Evolutionary conservation across 2,888 invertebrate genomes (phyloP), one percentile per base, ranked within the genome.

Genomic region (Ceramica pisi): DNA sequence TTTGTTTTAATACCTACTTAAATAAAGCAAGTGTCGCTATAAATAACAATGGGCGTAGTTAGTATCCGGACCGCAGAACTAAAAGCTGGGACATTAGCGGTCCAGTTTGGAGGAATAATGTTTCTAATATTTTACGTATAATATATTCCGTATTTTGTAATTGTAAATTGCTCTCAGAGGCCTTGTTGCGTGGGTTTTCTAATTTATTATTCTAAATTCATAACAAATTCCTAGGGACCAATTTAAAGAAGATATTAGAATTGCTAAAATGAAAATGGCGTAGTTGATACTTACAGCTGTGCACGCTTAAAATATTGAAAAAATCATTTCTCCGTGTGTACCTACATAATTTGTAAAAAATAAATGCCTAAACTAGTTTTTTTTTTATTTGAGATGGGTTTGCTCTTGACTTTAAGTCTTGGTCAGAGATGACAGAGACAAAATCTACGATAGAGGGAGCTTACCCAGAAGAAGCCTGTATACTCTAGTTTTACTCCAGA

Each of bases 101-200:
- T 73, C 41, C 48, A 73, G 61, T 79, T 62, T 10, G 16, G 35
- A 53, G 38, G 16, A 66, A 62, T 76, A 66, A 67, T 76, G 66
- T 55, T 65, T 68, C 23, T 50, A 64, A 60, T 78, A 71, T 78
- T 78, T 64, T 57, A 72, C 50, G 64, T 56, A 16, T 55, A 65
- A 61, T 62, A 31, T 48, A 66, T 57, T 65, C 57, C 0, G 41
- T 57, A 65, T 41, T 65, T 61, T 61, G 50, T 65, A 46, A 59
- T 75, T 64, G 35, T 46, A 48, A 71, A 78, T 78, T 46, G 8
- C 38, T 71, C 60, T 41, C 55, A 21, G 4, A 46, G n/a, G 60
- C 12, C 23, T 56, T 16, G 7, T 61, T 61, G 23, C 38, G 41
- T 19, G 51, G 64, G 38, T 64, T 38, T 53, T 41, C 19, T 51